Conservation (phyloP, 2,113 vertebrate genomes). For the Cercocebus atys region DNA sequence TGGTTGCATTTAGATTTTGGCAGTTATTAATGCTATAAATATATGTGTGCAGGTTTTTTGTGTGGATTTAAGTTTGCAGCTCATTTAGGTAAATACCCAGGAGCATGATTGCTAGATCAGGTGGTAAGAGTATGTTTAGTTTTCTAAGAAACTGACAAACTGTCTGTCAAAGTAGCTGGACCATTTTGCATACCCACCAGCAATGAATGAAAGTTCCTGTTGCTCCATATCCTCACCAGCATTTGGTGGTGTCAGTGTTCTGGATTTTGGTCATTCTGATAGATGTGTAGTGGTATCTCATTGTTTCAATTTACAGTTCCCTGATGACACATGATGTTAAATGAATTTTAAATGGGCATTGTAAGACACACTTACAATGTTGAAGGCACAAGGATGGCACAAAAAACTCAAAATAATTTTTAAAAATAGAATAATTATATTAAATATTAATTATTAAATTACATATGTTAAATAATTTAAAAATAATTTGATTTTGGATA, state of each 20-base stretch:
- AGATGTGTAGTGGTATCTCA: too few species aligned
- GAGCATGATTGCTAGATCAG: too few species aligned
- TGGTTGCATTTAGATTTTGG: not conserved
- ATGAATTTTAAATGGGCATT: not conserved
- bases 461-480: too few species aligned
- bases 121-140: not conserved
- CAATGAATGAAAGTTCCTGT: fast-evolving
- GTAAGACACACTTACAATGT: not conserved
- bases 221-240: not conserved
- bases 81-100: not conserved
- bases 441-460: too few species aligned
- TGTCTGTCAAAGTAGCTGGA: too few species aligned
- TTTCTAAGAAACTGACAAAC: not conserved
- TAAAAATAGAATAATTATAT: not conserved
- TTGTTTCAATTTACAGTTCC: not conserved
- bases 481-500: not conserved
- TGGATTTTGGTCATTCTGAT: not conserved
- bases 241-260: too few species aligned
- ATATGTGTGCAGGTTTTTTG: not conserved
- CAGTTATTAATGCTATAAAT: not conserved
- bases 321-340: not conserved
- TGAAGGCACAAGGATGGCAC: not conserved
- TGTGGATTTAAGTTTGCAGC: not conserved
- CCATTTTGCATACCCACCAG: not conserved
- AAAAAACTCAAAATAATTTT: not conserved